Percentiles rank a stretch among this genome's conserved stretches.
Evolutionary conservation across 2,888 invertebrate genomes (phyloP).

Genomic region (Dasysyrphus albostriatus): DNA sequence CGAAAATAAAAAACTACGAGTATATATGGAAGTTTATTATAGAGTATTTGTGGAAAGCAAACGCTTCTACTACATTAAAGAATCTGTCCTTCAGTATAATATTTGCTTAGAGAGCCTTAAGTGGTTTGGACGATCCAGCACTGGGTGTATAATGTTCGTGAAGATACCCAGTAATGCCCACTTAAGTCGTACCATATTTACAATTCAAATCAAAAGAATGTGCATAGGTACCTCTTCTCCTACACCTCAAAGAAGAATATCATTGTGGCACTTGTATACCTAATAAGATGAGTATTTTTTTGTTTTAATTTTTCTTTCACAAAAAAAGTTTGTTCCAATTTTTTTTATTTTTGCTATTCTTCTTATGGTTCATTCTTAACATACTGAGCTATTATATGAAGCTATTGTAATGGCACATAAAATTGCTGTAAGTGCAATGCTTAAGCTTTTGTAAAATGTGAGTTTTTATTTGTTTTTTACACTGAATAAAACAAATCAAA

Average conservation of each 20-base stretch:
- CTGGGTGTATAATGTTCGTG: background rate
- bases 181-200: conserved; percentile 51
- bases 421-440: conserved; percentile 44
- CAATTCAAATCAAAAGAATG: conserved; percentile 57
- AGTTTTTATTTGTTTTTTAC: conserved; percentile 24
- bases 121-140: background rate
- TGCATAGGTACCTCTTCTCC: background rate
- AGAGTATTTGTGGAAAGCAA: background rate
- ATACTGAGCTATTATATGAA: background rate
- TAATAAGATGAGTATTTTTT: background rate
- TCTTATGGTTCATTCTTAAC: conserved; percentile 1
- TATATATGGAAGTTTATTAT: background rate
- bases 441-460: conserved; percentile 45
- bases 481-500: background rate
- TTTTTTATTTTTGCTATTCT: background rate
- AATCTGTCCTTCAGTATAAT: no score
- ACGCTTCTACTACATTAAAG: background rate
- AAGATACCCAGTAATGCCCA: conserved; percentile 33
- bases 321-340: conserved; percentile 25
- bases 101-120: background rate
- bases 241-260: conserved; percentile 40
- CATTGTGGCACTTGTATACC: conserved; percentile 11
- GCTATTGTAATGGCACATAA: conserved; percentile 41
- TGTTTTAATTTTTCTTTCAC: conserved; percentile 4
- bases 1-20: background rate